Conservation (phyloP, 2,888 invertebrate genomes). For the Parapristionchus giblindavisi region DNA sequence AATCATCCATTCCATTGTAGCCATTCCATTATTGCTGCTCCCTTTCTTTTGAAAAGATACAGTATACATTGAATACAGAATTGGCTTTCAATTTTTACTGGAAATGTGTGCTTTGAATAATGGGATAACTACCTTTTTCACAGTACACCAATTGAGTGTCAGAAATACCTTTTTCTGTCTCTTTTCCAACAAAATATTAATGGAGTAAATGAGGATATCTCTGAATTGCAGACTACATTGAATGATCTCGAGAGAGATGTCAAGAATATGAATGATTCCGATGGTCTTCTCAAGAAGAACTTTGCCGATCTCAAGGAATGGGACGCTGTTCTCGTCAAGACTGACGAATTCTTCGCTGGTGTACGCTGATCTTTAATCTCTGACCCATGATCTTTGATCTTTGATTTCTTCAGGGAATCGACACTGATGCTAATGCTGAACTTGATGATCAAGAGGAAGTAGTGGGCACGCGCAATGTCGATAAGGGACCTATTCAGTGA, state of each 20-base stretch:
- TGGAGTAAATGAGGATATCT: too few relatives aligned
- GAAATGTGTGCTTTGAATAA: neutral
- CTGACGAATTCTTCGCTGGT: constrained; percentile 68
- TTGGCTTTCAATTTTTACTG: neutral
- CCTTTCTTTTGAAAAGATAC: too few relatives aligned
- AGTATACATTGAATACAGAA: too few relatives aligned
- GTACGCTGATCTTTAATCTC: constrained; percentile 41
- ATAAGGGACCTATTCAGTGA: constrained; percentile 54
- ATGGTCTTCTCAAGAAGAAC: constrained; percentile 64
- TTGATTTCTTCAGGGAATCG: constrained; percentile 46
- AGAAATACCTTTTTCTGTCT: too few relatives aligned
- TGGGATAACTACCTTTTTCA: too few relatives aligned
- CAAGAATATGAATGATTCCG: constrained; percentile 67
- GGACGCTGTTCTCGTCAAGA: constrained; percentile 67
- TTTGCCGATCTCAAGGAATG: constrained; percentile 67
- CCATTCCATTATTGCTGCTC: too few relatives aligned
- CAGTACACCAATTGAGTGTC: too few relatives aligned
- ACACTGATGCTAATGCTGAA: constrained; percentile 56
- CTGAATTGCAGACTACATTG: constrained; percentile 55
- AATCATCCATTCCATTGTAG: too few relatives aligned
- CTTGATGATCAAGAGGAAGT: constrained; percentile 50
- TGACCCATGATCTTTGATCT: neutral
- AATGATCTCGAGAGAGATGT: constrained; percentile 68
- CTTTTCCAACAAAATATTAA: too few relatives aligned
- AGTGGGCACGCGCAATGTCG: constrained; percentile 41